Conservation (phyloP, 1,140 invertebrate genomes). For the Brachionus rotundiformis region DNA sequence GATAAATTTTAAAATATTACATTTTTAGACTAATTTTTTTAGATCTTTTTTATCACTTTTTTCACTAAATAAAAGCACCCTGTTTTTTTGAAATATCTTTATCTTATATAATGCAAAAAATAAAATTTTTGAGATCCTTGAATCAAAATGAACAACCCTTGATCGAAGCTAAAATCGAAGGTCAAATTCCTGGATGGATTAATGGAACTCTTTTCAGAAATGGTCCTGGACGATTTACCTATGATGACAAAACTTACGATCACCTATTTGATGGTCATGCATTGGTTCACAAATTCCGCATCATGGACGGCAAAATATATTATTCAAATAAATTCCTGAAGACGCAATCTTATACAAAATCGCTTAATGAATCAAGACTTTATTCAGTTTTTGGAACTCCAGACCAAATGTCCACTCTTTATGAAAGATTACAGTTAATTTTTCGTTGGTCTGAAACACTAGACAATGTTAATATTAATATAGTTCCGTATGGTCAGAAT, state of each 20-base stretch:
- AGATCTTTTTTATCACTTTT: not conserved
- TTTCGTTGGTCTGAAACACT: conserved; percentile 8
- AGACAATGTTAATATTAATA: conserved; percentile 39
- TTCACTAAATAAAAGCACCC: not conserved
- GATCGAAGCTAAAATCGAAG: conserved; percentile 55
- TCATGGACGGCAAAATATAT: conserved; percentile 25
- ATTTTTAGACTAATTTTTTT: not conserved
- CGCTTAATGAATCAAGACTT: not conserved
- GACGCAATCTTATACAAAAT: not conserved
- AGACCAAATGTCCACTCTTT: not conserved
- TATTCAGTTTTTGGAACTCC: conserved; percentile 31
- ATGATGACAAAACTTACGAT: conserved; percentile 75
- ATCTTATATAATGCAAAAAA: not conserved
- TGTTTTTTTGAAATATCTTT: too few relatives aligned
- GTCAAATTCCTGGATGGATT: conserved; percentile 76
- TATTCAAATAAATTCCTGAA: conserved; percentile 48
- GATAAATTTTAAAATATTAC: not conserved
- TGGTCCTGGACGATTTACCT: conserved; percentile 77
- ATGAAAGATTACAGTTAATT: not conserved
- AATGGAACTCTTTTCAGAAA: conserved; percentile 77
- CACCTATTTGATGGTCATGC: conserved; percentile 85
- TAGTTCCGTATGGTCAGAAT: conserved; percentile 21
- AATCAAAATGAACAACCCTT: not conserved
- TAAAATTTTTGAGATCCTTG: conserved; percentile 11
- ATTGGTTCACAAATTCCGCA: conserved; percentile 74